Evolutionary conservation across 2,113 vertebrate genomes (phyloP).

Genomic region (Rhombomys opimus): DNA sequence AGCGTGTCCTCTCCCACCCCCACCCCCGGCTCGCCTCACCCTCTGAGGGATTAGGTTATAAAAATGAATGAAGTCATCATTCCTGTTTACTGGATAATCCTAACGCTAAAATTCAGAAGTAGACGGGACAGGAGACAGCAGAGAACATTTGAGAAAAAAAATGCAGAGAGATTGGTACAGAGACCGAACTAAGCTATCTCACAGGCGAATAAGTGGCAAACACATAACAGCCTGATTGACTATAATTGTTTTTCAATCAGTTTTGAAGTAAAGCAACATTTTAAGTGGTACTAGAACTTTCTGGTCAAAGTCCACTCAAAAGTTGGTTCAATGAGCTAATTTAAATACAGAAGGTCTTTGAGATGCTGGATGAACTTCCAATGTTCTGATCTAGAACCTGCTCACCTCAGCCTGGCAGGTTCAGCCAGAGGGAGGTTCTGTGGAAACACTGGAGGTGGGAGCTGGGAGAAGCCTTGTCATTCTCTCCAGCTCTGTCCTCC

Average conservation of each 20-base stretch:
- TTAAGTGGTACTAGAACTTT: neutral
- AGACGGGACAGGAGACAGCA: neutral
- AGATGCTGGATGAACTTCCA: neutral
- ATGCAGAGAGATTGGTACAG: neutral
- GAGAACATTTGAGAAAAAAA: constrained; percentile 37
- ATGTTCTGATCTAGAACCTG: neutral
- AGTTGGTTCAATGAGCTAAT: constrained; percentile 40
- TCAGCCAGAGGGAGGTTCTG: neutral
- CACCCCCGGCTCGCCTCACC: constrained; percentile 52
- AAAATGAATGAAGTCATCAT: constrained; percentile 82
- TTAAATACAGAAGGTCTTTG: constrained; percentile 20
- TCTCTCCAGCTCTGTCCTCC: neutral
- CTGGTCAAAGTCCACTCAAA: neutral
- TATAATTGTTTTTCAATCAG: neutral
- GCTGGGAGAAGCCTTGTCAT: neutral
- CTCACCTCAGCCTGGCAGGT: neutral
- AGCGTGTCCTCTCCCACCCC: constrained; percentile 41
- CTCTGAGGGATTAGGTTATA: constrained; percentile 78
- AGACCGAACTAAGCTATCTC: neutral
- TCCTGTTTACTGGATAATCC: constrained; percentile 78
- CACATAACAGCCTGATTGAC: neutral
- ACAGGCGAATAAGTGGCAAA: constrained; percentile 25
- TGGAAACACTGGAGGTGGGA: neutral
- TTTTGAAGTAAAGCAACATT: constrained; percentile 31
- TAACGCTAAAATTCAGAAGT: constrained; percentile 61